Conservation (phyloP, 1,140 invertebrate genomes). For the Ips nitidus region DNA sequence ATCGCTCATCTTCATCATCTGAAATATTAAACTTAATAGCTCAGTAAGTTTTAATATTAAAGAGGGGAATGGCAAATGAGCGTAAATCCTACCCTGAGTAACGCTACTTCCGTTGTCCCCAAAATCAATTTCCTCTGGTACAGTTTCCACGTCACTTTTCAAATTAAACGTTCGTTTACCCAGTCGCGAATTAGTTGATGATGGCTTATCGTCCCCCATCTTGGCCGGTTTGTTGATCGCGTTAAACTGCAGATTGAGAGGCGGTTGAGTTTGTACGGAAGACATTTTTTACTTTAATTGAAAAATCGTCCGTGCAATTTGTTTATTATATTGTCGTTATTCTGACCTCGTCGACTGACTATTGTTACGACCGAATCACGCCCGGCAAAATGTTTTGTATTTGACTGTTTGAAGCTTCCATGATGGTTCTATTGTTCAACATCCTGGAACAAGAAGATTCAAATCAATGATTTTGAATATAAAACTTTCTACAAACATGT, state of each 20-base stretch:
- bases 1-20: constrained; percentile 28
- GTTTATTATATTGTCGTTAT: constrained; percentile 29
- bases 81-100: constrained; percentile 14
- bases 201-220: constrained; percentile 18
- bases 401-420: not conserved
- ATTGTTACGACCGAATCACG: constrained; percentile 3
- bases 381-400: not conserved
- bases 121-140: constrained; percentile 29
- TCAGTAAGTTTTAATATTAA: not conserved
- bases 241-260: constrained; percentile 36
- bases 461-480: no score
- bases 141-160: constrained; percentile 31
- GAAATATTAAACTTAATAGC: not conserved
- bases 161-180: constrained; percentile 8
- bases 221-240: constrained; percentile 12
- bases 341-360: not conserved
- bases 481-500: no score
- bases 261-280: constrained; percentile 15
- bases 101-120: constrained; percentile 15
- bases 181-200: not conserved
- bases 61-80: not conserved
- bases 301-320: constrained; percentile 32
- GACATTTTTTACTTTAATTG: constrained; percentile 30
- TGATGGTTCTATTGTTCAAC: no score
- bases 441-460: no score